phyloP scores from a whole-genome alignment of 2,888 invertebrate species.

The Thera obeliscata region DNA sequence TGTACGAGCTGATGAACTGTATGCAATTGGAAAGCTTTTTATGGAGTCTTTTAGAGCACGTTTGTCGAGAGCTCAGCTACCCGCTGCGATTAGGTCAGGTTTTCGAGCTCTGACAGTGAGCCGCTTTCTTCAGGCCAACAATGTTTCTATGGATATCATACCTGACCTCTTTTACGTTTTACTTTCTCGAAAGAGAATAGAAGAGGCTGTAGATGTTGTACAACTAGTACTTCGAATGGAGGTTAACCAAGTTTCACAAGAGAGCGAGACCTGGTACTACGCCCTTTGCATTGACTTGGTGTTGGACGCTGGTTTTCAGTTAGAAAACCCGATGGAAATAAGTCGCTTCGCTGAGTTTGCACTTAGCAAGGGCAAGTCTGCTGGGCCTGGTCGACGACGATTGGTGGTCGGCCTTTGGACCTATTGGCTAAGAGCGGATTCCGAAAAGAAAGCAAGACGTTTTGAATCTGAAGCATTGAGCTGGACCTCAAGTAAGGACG shows the following conservation, averaged over 20 bases:
- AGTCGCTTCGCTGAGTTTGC: slow-evolving; percentile 68
- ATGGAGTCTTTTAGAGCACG: slow-evolving; percentile 72
- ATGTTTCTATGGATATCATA: slow-evolving; percentile 70
- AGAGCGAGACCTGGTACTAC: slow-evolving; percentile 81
- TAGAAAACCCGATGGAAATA: slow-evolving; percentile 77
- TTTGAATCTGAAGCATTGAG: slow-evolving; percentile 72
- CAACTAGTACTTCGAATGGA: slow-evolving; percentile 60
- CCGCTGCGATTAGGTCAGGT: slow-evolving; percentile 66
- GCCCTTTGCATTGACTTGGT: slow-evolving; percentile 84
- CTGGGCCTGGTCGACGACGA: slow-evolving; percentile 61
- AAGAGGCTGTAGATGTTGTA: slow-evolving; percentile 78
- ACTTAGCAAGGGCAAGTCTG: slow-evolving; percentile 54
- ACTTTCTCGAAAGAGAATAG: slow-evolving; percentile 70
- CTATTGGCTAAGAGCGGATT: slow-evolving; percentile 70
- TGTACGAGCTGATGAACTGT: slow-evolving; percentile 72
- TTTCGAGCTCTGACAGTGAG: slow-evolving; percentile 72
- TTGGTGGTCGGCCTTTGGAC: slow-evolving; percentile 72
- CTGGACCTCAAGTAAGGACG: slow-evolving; percentile 57
- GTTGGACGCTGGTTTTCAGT: slow-evolving; percentile 82
- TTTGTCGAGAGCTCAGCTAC: slow-evolving; percentile 63
- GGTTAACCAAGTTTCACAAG: slow-evolving; percentile 53
- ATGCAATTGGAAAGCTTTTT: slow-evolving; percentile 74
- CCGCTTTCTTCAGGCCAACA: slow-evolving; percentile 69
- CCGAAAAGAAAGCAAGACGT: slow-evolving; percentile 65
- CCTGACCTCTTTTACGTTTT: slow-evolving; percentile 76